These are phyloP conservation scores for Ovis aries DNA, from an alignment of 2,113 vertebrate genomes.

Conservation along the genomic window DNA sequence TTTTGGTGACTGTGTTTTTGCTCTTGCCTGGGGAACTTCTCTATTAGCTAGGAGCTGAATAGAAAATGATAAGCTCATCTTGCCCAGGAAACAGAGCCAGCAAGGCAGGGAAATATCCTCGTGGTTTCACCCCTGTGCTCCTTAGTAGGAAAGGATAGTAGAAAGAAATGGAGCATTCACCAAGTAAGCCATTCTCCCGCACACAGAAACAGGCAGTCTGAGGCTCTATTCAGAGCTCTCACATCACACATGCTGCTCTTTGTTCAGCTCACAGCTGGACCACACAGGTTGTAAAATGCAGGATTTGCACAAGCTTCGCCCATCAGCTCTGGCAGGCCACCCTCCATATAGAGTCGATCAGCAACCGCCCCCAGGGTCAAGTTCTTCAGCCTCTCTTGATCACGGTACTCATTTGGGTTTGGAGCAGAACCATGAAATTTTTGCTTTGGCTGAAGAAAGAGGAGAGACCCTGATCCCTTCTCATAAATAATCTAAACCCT, in stretches of 20 bases:
- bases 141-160: background rate
- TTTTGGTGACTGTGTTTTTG: background rate
- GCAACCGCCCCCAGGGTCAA: background rate
- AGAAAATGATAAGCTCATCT: constrained; percentile 41
- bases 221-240: constrained; percentile 9
- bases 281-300: constrained; percentile 11
- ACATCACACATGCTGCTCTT: background rate
- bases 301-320: background rate
- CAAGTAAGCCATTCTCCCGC: background rate
- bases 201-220: constrained; percentile 13
- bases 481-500: constrained; percentile 25
- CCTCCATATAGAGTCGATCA: background rate
- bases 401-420: background rate
- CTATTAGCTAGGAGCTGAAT: constrained; percentile 17
- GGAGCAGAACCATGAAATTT: background rate
- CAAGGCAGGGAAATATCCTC: constrained; percentile 31
- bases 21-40: constrained; percentile 28
- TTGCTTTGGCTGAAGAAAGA: background rate
- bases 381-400: background rate
- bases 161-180: constrained; percentile 3
- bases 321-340: background rate
- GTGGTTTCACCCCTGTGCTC: background rate
- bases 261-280: constrained; percentile 48
- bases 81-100: constrained; percentile 18
- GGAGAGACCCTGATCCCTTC: background rate